Evolutionary conservation across 2,888 invertebrate genomes (phyloP), one percentile per base, ranked within the genome.

Genomic region (Chymomyza caudatula): DNA sequence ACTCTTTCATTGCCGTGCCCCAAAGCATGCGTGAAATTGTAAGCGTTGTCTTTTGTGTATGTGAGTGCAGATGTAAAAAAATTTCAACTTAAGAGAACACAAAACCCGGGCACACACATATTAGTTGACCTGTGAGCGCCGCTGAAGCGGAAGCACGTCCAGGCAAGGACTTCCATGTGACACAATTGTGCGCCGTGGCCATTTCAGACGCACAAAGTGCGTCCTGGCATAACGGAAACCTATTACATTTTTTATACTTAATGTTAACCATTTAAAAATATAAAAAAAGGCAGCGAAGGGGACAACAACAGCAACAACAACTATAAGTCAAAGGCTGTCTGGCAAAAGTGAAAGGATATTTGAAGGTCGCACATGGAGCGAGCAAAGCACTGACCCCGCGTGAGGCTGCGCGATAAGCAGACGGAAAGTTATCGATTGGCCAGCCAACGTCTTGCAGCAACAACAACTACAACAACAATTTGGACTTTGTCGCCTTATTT

Each of bases 171-270:
- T n/a, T 47, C 17, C 47, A 47, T 47, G 47, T 19, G 47, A 47
- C 47, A 47, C 47, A 47, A 47, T 47, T 15, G 47, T 19, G 17
- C 47, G 11, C 17, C 29, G 11, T 19, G 47, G 19, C 47, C 11
- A 47, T 47, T 47, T 47, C 47, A 15, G 6, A 17, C 17, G 47
- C 47, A 47, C 47, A 47, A 47, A 17, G 47, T 5, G 15, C 47
- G 5, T 11, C 37, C 47, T 11, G 19, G 47, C 67, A 76, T 67
- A 69, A 78, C 59, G 68, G 69, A 79, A 74, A 69, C 81, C 84
- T 64, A 75, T 80, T 70, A 81, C 84, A 83, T 79, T 78, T 81
- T 77, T 71, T 77, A 80, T 80, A 77, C 76, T 70, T 75, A 73
- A 75, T 83, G 76, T 70, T 78, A 69, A 76, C 66, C 76, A 75